Base-by-base conservation (phyloP, 1,140 invertebrate species). In the Neodiprion pinetum region DNA sequence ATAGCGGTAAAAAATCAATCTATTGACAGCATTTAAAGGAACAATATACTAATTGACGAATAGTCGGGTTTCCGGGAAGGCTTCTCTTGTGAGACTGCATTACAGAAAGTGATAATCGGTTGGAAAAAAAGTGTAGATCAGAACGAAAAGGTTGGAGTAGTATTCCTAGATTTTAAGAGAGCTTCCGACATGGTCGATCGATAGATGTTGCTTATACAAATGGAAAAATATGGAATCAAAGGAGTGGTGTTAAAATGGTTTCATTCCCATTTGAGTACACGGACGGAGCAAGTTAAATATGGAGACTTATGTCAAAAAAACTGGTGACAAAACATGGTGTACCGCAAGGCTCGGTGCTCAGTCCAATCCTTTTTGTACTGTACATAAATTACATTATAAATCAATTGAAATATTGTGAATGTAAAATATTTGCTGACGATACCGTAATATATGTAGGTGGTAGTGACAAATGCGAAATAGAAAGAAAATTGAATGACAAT, bases 341-440 rank as follows among this genome's bases (percentile, higher is more conserved):
- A 48, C 74, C 74, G 40, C 74, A 75, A 67, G 28, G 28, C 28
- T 40, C 28, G 28, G 28, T 40, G 28, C 28, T 40, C 28, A 5
- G 28, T 40, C 28, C 74, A 65, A 50, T 75, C n/a, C 61, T 75
- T 14, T 75, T 75, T 48, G 53, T 75, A 66, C 28, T 75, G 48
- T 75, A 75, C 48, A 71, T 75, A 40, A 72, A 75, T 71, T 72
- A 71, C 11, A 65, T 68, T 48, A 48, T 48, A 21, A 9, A 53
- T 70, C 11, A 73, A 73, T 12, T 72, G 14, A 21, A 72, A 66
- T 12, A 74, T 11, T 70, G 40, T 75, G 28, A 48, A 40, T 67
- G 75, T 50, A 78, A 78, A 70, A 28, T 79, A 61, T 80, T 80
- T 74, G 76, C 76, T 1, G 75, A 80, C 66, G 75, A 80, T 74